Evolutionary conservation across 2,888 invertebrate species (phyloP), one percentile per base, ranked within the genome.

Genomic region (Pachycephus smyrnensis): DNA sequence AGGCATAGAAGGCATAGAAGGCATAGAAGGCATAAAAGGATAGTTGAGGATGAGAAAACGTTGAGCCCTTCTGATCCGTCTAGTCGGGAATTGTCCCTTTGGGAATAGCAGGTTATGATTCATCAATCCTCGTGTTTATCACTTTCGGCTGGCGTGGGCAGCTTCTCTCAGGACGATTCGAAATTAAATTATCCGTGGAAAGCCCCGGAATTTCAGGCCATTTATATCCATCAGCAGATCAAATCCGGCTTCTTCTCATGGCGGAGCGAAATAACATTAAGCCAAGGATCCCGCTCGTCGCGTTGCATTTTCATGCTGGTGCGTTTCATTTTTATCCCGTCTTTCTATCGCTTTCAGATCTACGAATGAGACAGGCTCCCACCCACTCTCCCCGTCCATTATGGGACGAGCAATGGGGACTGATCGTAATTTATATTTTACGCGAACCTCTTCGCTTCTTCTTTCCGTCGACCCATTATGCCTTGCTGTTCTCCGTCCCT

Each of bases 171-270:
- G 36, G 35, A 32, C 55, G 73, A 77, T 77, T 77, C 36, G 55
- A 77, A 77, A 74, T 77, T 40, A 23, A 77, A 77, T 77, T 77
- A 77, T 77, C 37, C 33, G 30, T 35, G 32, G 33, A 32, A 23
- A 40, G 73, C 12, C 71, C 12, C 71, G 37, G 77, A n/a, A 75
- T 35, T 75, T 35, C 33, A 37, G 33, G 74, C 12, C 73, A 77
- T 77, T 75, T 77, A 75, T 75, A 77, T 77, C 77, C 77, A 77
- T 74, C 77, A 73, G 32, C 40, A 36, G 73, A 76, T 76, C 55
- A 55, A 76, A 71, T 31, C 32, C 11, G n/a, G 73, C 23, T 73
- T 73, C 35, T 37, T 35, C 30, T 76, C 32, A 30, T 0, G 40
- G 32, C 40, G 55, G n/a, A 33, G 73, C 32, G 35, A 73, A 76